Conservation (phyloP, 2,113 vertebrate species). For the Oceanites oceanicus region DNA sequence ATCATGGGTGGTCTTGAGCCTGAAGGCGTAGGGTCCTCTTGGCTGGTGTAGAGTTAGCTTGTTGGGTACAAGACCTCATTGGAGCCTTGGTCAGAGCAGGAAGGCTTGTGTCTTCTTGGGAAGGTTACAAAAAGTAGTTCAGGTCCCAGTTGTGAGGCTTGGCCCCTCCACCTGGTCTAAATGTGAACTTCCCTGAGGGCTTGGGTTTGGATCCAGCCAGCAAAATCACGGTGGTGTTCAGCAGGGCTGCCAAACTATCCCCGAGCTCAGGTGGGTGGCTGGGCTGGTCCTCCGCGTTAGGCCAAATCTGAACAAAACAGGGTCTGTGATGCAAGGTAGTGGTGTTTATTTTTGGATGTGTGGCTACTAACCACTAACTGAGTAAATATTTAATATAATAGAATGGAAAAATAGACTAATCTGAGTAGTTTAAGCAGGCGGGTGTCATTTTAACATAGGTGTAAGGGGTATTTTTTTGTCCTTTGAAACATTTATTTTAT, state of each 20-base stretch:
- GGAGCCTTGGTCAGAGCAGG: not conserved
- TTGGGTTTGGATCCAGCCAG: not conserved
- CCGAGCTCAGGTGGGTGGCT: not conserved
- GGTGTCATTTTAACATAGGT: not conserved
- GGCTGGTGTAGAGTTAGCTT: too few relatives aligned
- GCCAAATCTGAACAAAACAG: not conserved
- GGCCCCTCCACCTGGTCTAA: not conserved
- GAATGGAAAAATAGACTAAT: not conserved
- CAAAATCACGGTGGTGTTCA: not conserved
- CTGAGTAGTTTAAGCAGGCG: not conserved
- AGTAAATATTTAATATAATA: conserved; percentile 56
- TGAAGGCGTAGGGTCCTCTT: accelerated
- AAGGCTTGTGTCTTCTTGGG: not conserved
- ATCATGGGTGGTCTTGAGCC: not conserved
- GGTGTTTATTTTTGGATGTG: conserved; percentile 42
- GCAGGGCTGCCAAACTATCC: not conserved
- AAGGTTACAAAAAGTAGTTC: not conserved
- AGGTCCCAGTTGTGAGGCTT: not conserved
- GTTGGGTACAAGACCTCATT: not conserved
- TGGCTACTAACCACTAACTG: conserved; percentile 5
- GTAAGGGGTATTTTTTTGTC: not conserved
- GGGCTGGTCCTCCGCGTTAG: not conserved
- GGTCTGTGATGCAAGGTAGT: conserved; percentile 26
- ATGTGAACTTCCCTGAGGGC: not conserved
- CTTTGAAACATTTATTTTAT: not conserved